Base-by-base conservation (phyloP, 2,888 invertebrate genomes). In the Agonopterix alstromeriana region DNA sequence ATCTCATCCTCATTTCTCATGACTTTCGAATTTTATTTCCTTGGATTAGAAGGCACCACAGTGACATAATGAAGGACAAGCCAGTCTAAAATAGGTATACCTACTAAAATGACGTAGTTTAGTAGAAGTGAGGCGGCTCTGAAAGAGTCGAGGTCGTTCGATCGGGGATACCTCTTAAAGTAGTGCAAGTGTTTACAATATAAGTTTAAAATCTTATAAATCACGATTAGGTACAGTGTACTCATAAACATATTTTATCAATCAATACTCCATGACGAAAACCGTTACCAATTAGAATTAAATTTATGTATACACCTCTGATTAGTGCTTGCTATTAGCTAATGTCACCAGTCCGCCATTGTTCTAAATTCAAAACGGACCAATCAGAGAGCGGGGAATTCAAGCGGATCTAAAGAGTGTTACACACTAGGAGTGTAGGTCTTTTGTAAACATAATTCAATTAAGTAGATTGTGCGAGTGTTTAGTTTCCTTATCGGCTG, bases 401-500 rank as follows among this genome's bases (percentile, higher is more conserved):
- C 9, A 43, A 43, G 49, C 56, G 61, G 46, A 51, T 50, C 58
- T 55, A 63, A 61, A 56, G 50, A 54, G 55, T 52, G 62, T 63
- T 65, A 63, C 67, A 60, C 61, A 51, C 46, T 52, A 41, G 44
- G 27, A 48, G 46, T 40, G 58, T 56, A 61, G 55, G 57, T 58
- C 56, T 43, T 48, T 66, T 73, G 76, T 81, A 81, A 82, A 84
- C 80, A 82, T 83, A 84, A 84, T 85, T 82, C 77, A 85, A 85
- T 85, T 84, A 85, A 80, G 69, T 71, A 64, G 67, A 64, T 65
- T 70, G 53, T 56, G 42, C 50, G 43, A 49, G 42, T 57, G 58
- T 58, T 59, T 55, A 38, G 40, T 8, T 36, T 7, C 10, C 57
- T 78, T 80, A 81, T 82, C 78, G 62, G 47, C 48, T 55, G 56